These are phyloP conservation scores for Drosophila ironensis DNA, from an alignment of 1,140 invertebrate genomes.

Conservation along the genomic window DNA sequence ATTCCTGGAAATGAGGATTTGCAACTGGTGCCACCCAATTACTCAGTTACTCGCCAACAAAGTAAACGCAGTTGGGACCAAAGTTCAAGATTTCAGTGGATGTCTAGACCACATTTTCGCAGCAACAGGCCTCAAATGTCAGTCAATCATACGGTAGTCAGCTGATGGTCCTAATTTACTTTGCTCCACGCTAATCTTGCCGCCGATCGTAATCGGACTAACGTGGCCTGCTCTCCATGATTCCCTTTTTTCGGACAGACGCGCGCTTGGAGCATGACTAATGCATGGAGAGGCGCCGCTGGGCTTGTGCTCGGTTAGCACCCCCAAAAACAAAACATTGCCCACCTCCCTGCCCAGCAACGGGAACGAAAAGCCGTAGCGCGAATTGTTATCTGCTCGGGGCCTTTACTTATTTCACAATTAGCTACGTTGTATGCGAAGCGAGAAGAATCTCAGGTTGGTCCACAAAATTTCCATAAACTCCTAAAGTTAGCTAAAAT, in stretches of 20 bases:
- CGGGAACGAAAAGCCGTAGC: constrained; percentile 2
- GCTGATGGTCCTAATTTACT: constrained; percentile 32
- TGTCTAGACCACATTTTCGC: constrained; percentile 25
- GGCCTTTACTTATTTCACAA: constrained; percentile 30
- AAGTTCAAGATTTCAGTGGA: constrained; percentile 22
- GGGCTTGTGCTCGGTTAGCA: neutral
- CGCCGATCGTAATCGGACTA: constrained; percentile 19
- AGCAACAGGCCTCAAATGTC: constrained; percentile 6
- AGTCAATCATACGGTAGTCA: constrained; percentile 41
- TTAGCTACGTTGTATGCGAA: neutral
- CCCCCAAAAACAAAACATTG: constrained; percentile 5
- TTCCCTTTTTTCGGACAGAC: constrained; percentile 22
- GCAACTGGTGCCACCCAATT: neutral
- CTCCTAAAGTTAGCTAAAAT: too few species aligned
- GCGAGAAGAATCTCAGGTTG: too few species aligned
- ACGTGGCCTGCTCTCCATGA: constrained; percentile 10
- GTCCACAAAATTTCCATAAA: too few species aligned
- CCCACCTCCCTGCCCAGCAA: constrained; percentile 12
- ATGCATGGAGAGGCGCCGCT: constrained; percentile 23
- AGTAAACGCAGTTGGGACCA: constrained; percentile 10
- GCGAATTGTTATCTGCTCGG: constrained; percentile 24
- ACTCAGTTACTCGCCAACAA: constrained; percentile 2
- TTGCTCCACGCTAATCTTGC: constrained; percentile 21
- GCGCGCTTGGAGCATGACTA: constrained; percentile 24
- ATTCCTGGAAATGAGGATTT: constrained; percentile 19